phyloP scores from a whole-genome alignment of 2,888 invertebrate genomes.

The Apeira syringaria region DNA sequence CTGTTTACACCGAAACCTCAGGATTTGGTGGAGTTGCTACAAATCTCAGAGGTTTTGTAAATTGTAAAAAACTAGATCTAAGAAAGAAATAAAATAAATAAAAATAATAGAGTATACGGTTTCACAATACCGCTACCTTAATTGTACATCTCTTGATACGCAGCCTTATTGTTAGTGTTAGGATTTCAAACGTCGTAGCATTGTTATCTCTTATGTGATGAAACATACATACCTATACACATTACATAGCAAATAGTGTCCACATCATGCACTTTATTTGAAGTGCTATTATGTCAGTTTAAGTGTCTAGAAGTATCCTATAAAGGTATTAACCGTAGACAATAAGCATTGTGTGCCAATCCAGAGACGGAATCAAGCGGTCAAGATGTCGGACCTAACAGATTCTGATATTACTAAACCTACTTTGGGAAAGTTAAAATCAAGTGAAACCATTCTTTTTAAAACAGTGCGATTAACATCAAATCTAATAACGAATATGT shows the following conservation, averaged over 20 bases:
- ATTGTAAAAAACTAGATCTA: no score
- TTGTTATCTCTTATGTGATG: conserved; percentile 27
- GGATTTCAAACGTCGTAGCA: background rate
- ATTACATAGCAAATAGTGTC: conserved; percentile 3
- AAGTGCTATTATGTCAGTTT: conserved; percentile 14
- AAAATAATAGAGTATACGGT: no score
- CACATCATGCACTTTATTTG: conserved; percentile 6
- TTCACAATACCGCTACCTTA: no score
- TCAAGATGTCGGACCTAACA: conserved; percentile 27
- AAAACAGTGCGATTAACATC: conserved; percentile 37
- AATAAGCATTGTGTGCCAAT: conserved; percentile 29
- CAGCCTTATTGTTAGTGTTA: no score
- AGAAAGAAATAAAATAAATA: no score
- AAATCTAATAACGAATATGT: conserved; percentile 40
- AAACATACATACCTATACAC: conserved; percentile 15
- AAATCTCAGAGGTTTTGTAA: no score
- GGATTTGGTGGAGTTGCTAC: no score
- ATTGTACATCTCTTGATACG: no score
- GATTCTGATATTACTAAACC: conserved; percentile 10
- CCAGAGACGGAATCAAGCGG: conserved; percentile 12
- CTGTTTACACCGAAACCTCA: no score
- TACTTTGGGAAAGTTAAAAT: conserved; percentile 1
- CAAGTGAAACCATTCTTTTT: conserved; percentile 22
- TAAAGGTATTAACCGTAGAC: conserved; percentile 15
- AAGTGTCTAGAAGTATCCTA: conserved; percentile 13